phyloP scores from a whole-genome alignment of 2,797 vertebrate genomes.

The Parauchenoglanis punctatus region DNA sequence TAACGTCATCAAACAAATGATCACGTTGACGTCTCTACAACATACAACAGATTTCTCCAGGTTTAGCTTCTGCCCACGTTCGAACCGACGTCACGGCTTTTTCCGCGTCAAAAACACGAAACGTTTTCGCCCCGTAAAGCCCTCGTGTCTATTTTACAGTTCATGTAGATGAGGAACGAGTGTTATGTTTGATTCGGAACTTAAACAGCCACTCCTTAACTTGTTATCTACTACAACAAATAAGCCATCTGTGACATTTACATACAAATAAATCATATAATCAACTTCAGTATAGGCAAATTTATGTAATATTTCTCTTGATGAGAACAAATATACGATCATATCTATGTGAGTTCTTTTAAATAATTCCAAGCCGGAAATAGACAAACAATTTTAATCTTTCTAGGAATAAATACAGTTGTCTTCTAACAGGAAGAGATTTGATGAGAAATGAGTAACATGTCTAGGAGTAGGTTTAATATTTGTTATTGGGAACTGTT shows the following conservation, averaged over 20 bases:
- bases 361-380: background rate
- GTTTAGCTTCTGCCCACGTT: constrained; percentile 4
- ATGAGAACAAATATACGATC: background rate
- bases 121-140: background rate
- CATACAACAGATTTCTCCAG: background rate
- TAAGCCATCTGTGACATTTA: background rate
- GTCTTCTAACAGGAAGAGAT: background rate
- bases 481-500: background rate
- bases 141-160: background rate
- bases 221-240: background rate
- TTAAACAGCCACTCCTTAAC: background rate
- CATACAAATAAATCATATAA: background rate
- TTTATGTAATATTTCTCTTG: too few relatives aligned
- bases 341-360: background rate
- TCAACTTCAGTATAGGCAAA: background rate
- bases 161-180: background rate
- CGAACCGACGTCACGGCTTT: constrained; percentile 21
- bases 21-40: background rate
- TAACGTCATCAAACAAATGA: background rate
- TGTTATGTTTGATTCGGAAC: too few relatives aligned
- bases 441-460: background rate
- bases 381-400: background rate
- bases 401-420: background rate
- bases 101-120: background rate
- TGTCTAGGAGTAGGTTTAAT: background rate